phyloP scores from a whole-genome alignment of 1,140 invertebrate species.

The Euura saliciscinereae region DNA sequence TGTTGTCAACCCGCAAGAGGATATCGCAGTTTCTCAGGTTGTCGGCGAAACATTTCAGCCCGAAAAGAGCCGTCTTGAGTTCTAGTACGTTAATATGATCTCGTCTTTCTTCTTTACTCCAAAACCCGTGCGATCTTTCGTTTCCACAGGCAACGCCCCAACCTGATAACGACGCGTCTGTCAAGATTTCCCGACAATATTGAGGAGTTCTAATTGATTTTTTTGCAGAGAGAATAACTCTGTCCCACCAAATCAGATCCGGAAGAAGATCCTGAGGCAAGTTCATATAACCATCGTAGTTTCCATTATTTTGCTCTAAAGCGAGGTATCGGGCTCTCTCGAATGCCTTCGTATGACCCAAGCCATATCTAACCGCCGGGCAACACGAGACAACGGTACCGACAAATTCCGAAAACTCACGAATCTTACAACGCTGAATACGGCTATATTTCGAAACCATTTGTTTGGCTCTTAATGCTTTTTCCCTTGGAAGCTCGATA shows the following conservation, averaged over 20 bases:
- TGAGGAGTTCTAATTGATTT: conserved; percentile 15
- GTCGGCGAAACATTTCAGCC: conserved; percentile 18
- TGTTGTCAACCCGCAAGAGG: conserved; percentile 22
- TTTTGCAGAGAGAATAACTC: background rate
- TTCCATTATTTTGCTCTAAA: conserved; percentile 10
- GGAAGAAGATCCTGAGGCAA: conserved; percentile 10
- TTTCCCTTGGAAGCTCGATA: conserved; percentile 12
- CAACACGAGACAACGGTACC: conserved; percentile 15
- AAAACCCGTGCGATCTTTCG: conserved; percentile 18
- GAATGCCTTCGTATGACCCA: conserved; percentile 20
- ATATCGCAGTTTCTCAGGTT: conserved; percentile 17
- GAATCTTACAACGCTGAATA: conserved; percentile 16
- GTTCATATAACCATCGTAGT: conserved; percentile 19
- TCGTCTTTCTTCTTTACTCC: conserved; percentile 17
- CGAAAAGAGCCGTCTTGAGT: conserved; percentile 18
- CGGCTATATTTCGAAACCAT: background rate
- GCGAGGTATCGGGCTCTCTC: conserved; percentile 20
- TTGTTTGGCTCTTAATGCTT: conserved; percentile 12
- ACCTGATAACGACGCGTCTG: conserved; percentile 24
- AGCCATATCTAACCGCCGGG: conserved; percentile 22
- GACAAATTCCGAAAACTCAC: conserved; percentile 18
- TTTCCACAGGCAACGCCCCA: conserved; percentile 18
- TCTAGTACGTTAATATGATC: conserved; percentile 25
- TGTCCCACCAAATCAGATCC: conserved; percentile 24
- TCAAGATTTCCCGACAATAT: conserved; percentile 19